These are phyloP conservation scores for Drosophila kohkoa DNA, from an alignment of 1,140 invertebrate genomes.

Conservation along the genomic window DNA sequence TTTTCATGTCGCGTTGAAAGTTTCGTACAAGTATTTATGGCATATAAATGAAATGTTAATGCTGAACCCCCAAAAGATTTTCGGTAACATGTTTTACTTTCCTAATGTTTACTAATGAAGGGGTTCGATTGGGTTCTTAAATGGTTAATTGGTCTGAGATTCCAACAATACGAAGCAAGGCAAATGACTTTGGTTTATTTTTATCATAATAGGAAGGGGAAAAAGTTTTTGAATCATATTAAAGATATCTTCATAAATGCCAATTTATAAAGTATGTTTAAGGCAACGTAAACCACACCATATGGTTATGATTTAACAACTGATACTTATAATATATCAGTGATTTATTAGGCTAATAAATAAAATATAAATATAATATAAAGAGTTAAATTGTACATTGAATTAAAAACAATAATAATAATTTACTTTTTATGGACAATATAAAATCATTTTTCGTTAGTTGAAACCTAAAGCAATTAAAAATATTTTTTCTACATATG, in stretches of 20 bases:
- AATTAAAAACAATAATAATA: too few relatives aligned
- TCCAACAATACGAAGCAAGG: not conserved
- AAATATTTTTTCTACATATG: too few relatives aligned
- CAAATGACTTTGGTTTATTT: not conserved
- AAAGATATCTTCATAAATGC: not conserved
- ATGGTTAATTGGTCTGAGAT: conserved; percentile 61
- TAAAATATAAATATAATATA: too few relatives aligned
- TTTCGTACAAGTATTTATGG: conserved; percentile 76
- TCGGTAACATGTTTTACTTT: conserved; percentile 34
- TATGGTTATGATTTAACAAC: too few relatives aligned
- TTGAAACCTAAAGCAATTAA: too few relatives aligned
- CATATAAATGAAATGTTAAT: conserved; percentile 78
- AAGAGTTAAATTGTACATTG: too few relatives aligned
- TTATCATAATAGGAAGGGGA: not conserved
- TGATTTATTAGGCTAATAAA: too few relatives aligned
- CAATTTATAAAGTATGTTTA: not conserved
- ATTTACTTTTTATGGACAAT: too few relatives aligned
- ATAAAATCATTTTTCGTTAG: too few relatives aligned
- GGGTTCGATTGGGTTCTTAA: conserved; percentile 73
- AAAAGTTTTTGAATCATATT: conserved; percentile 5
- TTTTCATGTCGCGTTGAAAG: conserved; percentile 80
- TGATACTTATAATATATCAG: too few relatives aligned
- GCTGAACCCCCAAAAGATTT: conserved; percentile 5
- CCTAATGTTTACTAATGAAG: conserved; percentile 76
- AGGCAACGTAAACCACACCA: not conserved